Percentiles rank a stretch among this genome's conserved stretches.
phyloP scores from a whole-genome alignment of 1,140 invertebrate genomes.

The Neoseiulus cucumeris region DNA sequence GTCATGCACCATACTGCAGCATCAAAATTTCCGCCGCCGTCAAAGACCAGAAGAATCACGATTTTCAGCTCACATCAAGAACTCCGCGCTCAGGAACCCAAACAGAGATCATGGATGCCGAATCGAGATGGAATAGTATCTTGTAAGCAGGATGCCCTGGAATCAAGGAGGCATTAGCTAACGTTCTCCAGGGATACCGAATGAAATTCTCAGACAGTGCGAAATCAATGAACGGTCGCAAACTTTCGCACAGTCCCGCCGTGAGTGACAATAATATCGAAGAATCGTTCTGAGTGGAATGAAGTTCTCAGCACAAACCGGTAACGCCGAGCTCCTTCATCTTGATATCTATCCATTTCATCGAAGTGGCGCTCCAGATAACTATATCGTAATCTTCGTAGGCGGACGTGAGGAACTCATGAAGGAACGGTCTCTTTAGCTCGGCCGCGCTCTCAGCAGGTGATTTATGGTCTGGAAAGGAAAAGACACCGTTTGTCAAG shows the following conservation, averaged over 20 bases:
- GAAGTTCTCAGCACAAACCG: too few species aligned
- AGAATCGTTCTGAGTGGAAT: too few species aligned
- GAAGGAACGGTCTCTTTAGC: constrained; percentile 81
- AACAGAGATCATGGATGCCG: constrained; percentile 81
- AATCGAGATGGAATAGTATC: constrained; percentile 76
- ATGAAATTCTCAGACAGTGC: too few species aligned
- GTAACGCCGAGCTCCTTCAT: constrained; percentile 72
- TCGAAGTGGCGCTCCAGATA: constrained; percentile 60
- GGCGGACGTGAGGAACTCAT: constrained; percentile 77
- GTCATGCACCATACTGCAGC: not conserved
- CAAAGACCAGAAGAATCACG: not conserved
- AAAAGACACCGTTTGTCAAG: not conserved
- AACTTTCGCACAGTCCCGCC: too few species aligned
- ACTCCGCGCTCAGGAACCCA: constrained; percentile 71
- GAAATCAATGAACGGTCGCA: too few species aligned
- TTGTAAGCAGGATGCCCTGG: constrained; percentile 62
- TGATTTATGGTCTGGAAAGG: constrained; percentile 56
- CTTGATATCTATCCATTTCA: constrained; percentile 97
- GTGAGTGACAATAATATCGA: too few species aligned
- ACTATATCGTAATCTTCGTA: constrained; percentile 48
- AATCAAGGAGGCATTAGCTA: not conserved
- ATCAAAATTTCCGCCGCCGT: not conserved
- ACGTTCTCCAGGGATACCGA: too few species aligned
- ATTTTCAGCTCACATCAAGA: constrained; percentile 43
- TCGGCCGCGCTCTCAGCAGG: constrained; percentile 65